A percentile compares a stretch with the other conserved stretches of the same genome.
Conservation (phyloP, 2,797 vertebrate genomes). For the Rhinoraja longicauda region DNA sequence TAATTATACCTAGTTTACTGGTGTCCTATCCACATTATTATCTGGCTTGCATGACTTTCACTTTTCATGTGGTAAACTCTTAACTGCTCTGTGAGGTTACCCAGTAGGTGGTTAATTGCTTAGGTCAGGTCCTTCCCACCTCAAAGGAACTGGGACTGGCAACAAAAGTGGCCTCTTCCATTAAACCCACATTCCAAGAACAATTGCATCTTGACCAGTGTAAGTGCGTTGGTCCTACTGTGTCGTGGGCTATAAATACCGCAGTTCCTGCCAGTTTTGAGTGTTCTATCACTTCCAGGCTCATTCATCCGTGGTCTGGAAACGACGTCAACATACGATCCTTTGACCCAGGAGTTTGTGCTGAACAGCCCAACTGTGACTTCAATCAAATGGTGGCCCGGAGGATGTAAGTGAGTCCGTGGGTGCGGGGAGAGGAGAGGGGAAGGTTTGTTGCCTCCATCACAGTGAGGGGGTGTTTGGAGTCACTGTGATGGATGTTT, state of each 20-base stretch:
- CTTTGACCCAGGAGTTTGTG: slow-evolving; percentile 87
- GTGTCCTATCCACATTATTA: not conserved
- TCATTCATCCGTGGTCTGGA: slow-evolving; percentile 88
- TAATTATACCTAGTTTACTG: not conserved
- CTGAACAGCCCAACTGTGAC: slow-evolving; percentile 90
- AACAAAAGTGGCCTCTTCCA: not conserved
- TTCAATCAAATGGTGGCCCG: slow-evolving; percentile 99
- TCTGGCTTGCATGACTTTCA: not conserved
- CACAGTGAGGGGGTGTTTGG: no score
- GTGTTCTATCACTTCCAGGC: slow-evolving; percentile 56
- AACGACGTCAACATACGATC: slow-evolving; percentile 91
- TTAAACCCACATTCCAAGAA: not conserved
- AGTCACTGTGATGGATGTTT: no score
- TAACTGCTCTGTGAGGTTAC: not conserved
- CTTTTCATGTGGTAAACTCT: not conserved
- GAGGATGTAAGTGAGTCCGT: slow-evolving; percentile 77
- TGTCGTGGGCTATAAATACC: not conserved
- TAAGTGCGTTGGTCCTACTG: not conserved
- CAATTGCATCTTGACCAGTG: not conserved
- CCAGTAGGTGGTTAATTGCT: not conserved
- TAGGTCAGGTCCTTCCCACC: not conserved
- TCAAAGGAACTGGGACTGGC: not conserved
- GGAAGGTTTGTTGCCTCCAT: no score
- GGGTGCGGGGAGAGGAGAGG: no score
- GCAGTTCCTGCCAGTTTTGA: not conserved